Evolutionary conservation across 2,888 invertebrate genomes (phyloP), one percentile per base, ranked within the genome.

Genomic region (Acronicta aceris): DNA sequence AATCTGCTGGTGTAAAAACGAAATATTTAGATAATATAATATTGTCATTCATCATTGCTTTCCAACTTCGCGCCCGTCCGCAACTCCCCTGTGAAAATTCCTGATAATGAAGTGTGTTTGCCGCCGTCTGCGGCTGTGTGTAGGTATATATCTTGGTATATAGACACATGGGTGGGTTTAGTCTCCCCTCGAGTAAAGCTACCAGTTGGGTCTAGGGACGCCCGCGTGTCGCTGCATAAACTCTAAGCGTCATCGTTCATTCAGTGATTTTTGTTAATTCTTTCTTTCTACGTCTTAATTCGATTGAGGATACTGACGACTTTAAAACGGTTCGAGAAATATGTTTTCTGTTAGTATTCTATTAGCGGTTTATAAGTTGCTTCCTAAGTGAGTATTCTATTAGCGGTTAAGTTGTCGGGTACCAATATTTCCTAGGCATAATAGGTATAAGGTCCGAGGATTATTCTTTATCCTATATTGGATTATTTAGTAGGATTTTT

Each of bases 311-410:
- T 25, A n/a, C 1, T n/a, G 5, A 17, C 21, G 13, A 3, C n/a
- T 43, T 5, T 8, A 7, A 45, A 45, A 43, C 12, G 17, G 9
- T 13, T 45, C 1, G 2, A 3, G n/a, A 52, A 45, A 30, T 45
- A 65, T 65, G 65, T 63, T 63, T 63, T 70, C 71, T 30, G 64
- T 53, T 33, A 64, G 66, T 64, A 13, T 38, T 6, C 1, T 21
- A 12, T 33, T 12, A 33, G 33, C 25, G 17, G 40, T 17, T 33
- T 65, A 65, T 17, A 63, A 70, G 30, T 46, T 70, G 13, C 27
- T 65, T 27, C 10, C 16, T 12, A 33, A 46, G 65, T 65, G 33
- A 64, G 66, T 64, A 13, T 38, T 6, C 1, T 21, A 12, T 33
- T 12, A 33, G 33, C 25, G 17, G 40, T 17, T 13, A 4, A 36